A percentile compares a stretch with the other conserved stretches of the same genome.
Conservation (phyloP, 92 coral and sea anemone genomes). For the Siderastrea siderea region DNA sequence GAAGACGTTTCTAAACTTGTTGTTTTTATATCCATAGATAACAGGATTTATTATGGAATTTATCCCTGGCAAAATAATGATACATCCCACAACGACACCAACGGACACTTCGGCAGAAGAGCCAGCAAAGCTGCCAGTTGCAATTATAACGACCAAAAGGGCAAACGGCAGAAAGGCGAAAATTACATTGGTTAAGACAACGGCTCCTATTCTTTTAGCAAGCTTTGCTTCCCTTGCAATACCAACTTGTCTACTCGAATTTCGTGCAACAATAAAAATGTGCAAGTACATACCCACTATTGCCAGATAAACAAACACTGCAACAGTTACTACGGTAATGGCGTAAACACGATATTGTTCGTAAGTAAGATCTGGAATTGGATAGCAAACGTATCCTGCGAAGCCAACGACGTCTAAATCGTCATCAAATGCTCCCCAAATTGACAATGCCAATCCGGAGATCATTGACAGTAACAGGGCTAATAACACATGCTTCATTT, state of each 20-base stretch:
- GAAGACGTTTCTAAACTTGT: not conserved
- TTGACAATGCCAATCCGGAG: not conserved
- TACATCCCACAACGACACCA: not conserved
- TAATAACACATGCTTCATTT: not conserved
- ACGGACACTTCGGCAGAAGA: not conserved
- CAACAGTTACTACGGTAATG: not conserved
- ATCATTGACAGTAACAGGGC: not conserved
- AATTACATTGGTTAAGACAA: not conserved
- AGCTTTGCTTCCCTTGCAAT: constrained; percentile 2
- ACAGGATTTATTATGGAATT: not conserved
- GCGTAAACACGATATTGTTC: not conserved
- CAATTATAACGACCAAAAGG: too few species aligned
- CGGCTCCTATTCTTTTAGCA: not conserved
- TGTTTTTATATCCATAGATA: not conserved
- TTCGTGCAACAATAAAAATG: constrained; percentile 7
- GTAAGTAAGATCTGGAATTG: not conserved
- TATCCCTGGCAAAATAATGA: too few species aligned
- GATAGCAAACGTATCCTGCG: not conserved
- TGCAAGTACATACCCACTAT: not conserved
- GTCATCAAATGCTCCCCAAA: not conserved
- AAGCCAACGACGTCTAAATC: too few species aligned
- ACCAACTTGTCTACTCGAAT: not conserved
- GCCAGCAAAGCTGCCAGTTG: not conserved
- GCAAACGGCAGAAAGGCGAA: not conserved
- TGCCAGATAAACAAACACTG: not conserved